Conservation (phyloP, 2,113 vertebrate genomes). For the Chaetodon auriga region DNA sequence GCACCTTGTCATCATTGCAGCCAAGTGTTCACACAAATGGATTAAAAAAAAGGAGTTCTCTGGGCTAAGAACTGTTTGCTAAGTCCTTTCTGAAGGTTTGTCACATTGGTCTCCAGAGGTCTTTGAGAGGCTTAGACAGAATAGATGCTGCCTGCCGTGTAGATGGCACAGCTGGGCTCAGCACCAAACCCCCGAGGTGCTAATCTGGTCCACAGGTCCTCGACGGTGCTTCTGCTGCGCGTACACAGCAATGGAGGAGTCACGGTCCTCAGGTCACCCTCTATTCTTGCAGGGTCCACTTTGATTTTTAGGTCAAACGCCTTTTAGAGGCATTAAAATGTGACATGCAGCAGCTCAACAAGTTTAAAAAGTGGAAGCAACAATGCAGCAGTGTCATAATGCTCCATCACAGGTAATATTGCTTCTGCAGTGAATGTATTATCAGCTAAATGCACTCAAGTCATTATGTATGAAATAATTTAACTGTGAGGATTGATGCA, state of each 20-base stretch:
- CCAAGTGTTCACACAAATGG: constrained; percentile 55
- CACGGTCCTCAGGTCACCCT: constrained; percentile 47
- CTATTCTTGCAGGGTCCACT: constrained; percentile 20
- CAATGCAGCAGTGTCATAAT: not conserved
- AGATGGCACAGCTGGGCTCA: constrained; percentile 80
- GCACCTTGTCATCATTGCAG: constrained; percentile 55
- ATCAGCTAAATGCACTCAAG: not conserved
- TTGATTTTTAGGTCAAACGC: constrained; percentile 49
- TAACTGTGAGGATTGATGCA: not conserved
- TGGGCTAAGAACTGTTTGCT: constrained; percentile 61
- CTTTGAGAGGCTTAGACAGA: constrained; percentile 64
- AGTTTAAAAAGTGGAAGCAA: not conserved
- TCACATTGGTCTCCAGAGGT: constrained; percentile 62
- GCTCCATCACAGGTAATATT: not conserved
- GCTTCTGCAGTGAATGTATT: not conserved
- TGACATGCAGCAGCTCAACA: not conserved
- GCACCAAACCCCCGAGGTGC: constrained; percentile 65
- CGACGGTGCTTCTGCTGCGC: constrained; percentile 71
- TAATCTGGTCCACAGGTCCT: constrained; percentile 78
- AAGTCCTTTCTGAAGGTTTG: constrained; percentile 51
- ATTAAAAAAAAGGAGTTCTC: constrained; percentile 45
- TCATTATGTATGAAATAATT: not conserved
- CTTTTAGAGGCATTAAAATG: not conserved
- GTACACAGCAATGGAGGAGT: constrained; percentile 54
- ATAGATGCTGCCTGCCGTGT: constrained; percentile 60